A percentile compares a stretch with the other conserved stretches of the same genome.
Evolutionary conservation across 2,888 invertebrate genomes (phyloP).

Genomic region (Philaethria dido): DNA sequence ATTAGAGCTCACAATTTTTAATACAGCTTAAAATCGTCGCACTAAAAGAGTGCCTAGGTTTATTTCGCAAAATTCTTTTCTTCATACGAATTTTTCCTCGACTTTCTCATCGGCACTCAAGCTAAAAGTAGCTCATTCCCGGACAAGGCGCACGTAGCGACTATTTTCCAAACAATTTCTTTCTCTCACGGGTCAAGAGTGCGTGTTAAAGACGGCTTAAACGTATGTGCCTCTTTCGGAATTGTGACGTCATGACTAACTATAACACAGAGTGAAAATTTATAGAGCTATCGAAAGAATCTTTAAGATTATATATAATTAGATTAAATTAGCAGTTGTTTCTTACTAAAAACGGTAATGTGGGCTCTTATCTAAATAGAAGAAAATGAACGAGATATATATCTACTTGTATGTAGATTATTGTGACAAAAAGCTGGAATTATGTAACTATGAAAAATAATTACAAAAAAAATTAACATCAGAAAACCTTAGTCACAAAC

Average conservation of each 20-base stretch:
- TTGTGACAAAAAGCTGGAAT: too few relatives aligned
- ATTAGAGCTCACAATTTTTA: not conserved
- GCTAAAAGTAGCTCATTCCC: constrained; percentile 25
- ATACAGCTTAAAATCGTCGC: not conserved
- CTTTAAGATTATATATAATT: not conserved
- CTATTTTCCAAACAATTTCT: constrained; percentile 78
- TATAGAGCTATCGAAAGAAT: not conserved
- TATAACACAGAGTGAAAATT: constrained; percentile 33
- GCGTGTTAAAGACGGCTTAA: constrained; percentile 64
- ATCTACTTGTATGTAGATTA: too few relatives aligned
- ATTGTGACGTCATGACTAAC: constrained; percentile 54
- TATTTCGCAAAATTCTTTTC: not conserved
- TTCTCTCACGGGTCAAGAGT: constrained; percentile 64
- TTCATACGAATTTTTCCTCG: not conserved
- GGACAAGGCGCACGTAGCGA: constrained; percentile 44
- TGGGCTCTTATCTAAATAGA: too few relatives aligned
- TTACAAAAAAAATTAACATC: too few relatives aligned
- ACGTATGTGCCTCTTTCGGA: constrained; percentile 40
- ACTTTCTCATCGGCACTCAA: constrained; percentile 13
- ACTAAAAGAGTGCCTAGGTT: not conserved
- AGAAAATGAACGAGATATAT: too few relatives aligned
- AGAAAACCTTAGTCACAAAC: too few relatives aligned
- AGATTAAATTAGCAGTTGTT: not conserved
- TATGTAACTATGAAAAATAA: too few relatives aligned
- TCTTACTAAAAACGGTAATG: not conserved